These are phyloP conservation scores for Nansenia antarctica DNA, from an alignment of 2,113 vertebrate genomes.

Conservation along the genomic window DNA sequence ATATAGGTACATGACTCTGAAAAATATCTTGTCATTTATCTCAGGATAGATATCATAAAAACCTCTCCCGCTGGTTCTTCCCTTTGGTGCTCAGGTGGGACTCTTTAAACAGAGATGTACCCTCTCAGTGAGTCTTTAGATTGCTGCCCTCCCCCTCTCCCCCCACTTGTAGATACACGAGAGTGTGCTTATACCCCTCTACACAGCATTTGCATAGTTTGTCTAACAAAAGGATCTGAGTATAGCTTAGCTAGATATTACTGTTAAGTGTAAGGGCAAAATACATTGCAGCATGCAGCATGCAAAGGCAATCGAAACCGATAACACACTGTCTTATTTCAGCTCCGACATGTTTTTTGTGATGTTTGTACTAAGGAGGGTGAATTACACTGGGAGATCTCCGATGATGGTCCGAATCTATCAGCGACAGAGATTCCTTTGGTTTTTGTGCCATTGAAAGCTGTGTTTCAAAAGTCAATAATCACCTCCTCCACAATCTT, in stretches of 20 bases:
- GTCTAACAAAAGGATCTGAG: slow-evolving; percentile 19
- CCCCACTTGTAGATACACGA: slow-evolving; percentile 28
- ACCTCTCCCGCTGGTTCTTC: slow-evolving; percentile 2
- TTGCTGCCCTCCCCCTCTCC: slow-evolving; percentile 19
- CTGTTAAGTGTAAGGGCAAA: not conserved
- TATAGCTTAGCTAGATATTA: not conserved
- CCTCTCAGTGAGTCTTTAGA: slow-evolving; percentile 39
- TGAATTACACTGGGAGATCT: too few species aligned
- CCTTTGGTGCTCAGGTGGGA: slow-evolving; percentile 48
- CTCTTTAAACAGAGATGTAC: slow-evolving; percentile 53
- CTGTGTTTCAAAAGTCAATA: too few species aligned
- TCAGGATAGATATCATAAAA: slow-evolving; percentile 50
- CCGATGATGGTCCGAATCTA: too few species aligned
- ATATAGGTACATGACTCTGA: slow-evolving; percentile 77
- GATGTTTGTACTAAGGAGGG: too few species aligned
- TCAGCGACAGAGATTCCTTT: too few species aligned
- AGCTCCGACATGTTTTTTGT: too few species aligned
- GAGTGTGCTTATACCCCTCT: slow-evolving; percentile 5
- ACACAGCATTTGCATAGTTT: slow-evolving; percentile 10
- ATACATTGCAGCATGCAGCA: not conserved
- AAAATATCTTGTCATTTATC: slow-evolving; percentile 71
- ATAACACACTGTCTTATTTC: not conserved
- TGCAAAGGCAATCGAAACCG: not conserved
- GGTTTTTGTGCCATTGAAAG: too few species aligned
- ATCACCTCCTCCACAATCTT: too few species aligned